Evolutionary conservation across 2,113 vertebrate species (phyloP), one percentile per base, ranked within the genome.

Genomic region (Cebidichthys violaceus): DNA sequence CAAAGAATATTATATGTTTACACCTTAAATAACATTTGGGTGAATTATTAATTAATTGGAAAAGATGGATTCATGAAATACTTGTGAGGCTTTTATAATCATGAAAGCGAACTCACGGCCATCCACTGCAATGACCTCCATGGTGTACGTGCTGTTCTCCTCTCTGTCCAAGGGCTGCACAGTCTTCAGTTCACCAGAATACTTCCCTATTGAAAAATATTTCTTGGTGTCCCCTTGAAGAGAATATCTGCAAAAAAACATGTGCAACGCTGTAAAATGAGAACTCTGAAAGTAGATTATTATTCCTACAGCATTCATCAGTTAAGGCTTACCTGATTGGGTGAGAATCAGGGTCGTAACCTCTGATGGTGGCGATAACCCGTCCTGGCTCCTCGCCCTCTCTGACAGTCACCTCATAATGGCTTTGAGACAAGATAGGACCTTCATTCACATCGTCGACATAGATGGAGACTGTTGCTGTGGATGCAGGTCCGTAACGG

Each of bases 171-270:
- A 81, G 18, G 93, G 79, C 83, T 94, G 95, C 43, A 94, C 92
- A 0, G 94, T 96, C 90, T 91, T 94, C 9, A 97, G 94, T 85
- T 97, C 92, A 59, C 95, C 92, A 0, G 94, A 95, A 75, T 94
- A 92, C 75, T 96, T 95, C 13, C 95, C 92, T 54, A 96, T 96
- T 47, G 93, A 96, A 84, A 97, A 94, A 89, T 95, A 95, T 54
- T 93, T 92, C 75, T 95, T 94, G 17, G 96, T 95, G 89, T 97
- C 94, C 1, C 96, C 95, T 89, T 92, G 94, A 69, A 93, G 92
- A 31, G 94, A 96, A 89, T 96, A 97, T 75, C 96, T 97, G 79
- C 20, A 75, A 47, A 79, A 66, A 43, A 13, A 54, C 35, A 83
- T 0, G 8, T 31, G 22, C 14, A 52, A 24, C 9, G 43, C 11